Evolutionary conservation across 2,113 vertebrate species (phyloP), one percentile per base, ranked within the genome.

Genomic region (Melanotaenia duboulayi): DNA sequence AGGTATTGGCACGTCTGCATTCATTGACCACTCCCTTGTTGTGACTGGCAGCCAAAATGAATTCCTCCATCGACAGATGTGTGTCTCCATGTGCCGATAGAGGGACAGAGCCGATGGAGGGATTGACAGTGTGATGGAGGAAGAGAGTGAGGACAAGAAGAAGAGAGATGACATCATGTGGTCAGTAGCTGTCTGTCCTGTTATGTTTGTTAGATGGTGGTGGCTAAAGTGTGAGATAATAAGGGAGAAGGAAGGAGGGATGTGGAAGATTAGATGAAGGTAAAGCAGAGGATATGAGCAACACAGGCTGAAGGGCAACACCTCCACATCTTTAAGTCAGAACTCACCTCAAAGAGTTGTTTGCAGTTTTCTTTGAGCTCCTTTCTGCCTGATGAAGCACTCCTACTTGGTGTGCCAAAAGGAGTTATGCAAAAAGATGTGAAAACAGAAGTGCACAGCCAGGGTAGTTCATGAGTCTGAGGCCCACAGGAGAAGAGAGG

Each of bases 21-120:
- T 78, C 84, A 88, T 63, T 90, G 88, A 90, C 88, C 87, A 85
- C 89, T 87, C 87, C 89, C 74, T 55, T 60, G 72, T 39, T 71
- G 83, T 90, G 92, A 93, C 80, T 90, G 90, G 89, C 92, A 89
- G 85, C 74, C 82, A 91, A 92, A 92, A 90, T 93, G 85, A 91
- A 91, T 90, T 90, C 90, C 70, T 83, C 59, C 88, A 93, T 93
- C 70, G 89, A 92, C 89, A 90, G 86, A 87, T 75, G 82, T 81
- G 71, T 49, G 64, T 87, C 87, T 76, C 82, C 48, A 32, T 70
- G 81, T 82, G 89, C 88, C 90, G 57, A 92, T 91, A 89, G 68
- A 71, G 62, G 76, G 64, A 72, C 39, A 0, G 32, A 74, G 74
- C 86, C 78, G 2, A 90, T 89, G 83, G 82, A 85, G 74, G 75